Base-by-base conservation (phyloP, 2,113 vertebrate genomes). In the Mandrillus leucophaeus region DNA sequence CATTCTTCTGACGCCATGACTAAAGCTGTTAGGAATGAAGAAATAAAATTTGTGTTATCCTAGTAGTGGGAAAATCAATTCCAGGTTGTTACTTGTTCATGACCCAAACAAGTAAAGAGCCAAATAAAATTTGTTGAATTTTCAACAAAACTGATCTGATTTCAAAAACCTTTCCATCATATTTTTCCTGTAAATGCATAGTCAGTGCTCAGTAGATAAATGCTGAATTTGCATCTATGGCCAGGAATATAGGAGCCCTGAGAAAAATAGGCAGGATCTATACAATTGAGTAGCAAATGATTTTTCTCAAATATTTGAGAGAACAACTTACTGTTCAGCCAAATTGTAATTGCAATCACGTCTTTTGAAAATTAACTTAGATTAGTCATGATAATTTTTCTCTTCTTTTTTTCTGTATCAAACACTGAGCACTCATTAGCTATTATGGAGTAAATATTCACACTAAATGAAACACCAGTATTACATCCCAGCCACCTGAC, bases 261-360 rank as follows among this genome's bases (percentile, higher is more conserved):
- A 79, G n/a, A 43, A 88, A 96, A 76, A 57, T 11, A 81, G 66
- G 22, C 45, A 95, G 18, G 18, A 50, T 11, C 57, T 87, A 22
- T 66, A 50, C 35, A 85, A 64, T 76, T 48, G 91, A 96, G 35
- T 78, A 80, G 30, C 8, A 59, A 81, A 81, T n/a, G 6, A 30
- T 59, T 93, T 87, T 93, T 84, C 70, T 90, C 76, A 88, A 88
- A 68, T 90, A 90, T 85, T 73, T 89, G 32, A 78, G 48, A 90
- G 45, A 88, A 61, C 12, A 23, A 48, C 43, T 88, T 94, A 72
- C 18, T 76, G 2, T 90, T 93, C 72, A 70, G 27, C 16, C 50
- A 91, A 85, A 81, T 78, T 88, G 32, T 68, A 88, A 64, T 32
- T n/a, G 32, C 25, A 52, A 3, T 88, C 38, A 88, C 72, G 59